phyloP scores from a whole-genome alignment of 64 coral and sea anemone genomes.

The Pocillopora damicornis region DNA sequence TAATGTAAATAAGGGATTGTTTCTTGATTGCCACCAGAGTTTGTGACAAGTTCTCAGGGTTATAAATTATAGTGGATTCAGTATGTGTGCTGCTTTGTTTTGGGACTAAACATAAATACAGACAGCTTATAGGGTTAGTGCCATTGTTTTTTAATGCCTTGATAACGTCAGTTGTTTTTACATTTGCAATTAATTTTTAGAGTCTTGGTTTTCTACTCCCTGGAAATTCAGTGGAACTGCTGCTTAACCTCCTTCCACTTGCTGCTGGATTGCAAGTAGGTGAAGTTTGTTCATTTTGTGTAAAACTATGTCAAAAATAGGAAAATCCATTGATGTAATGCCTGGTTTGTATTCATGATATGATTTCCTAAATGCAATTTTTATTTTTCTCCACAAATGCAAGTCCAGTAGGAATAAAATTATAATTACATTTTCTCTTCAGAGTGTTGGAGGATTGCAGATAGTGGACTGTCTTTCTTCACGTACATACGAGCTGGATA shows the following conservation, averaged over 20 bases:
- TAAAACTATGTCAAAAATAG: not conserved
- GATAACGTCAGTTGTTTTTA: not conserved
- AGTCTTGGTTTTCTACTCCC: constrained; percentile 73
- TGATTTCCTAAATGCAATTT: no score
- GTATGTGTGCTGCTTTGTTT: no score
- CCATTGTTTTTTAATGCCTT: no score
- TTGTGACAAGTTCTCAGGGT: no score
- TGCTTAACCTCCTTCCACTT: constrained; percentile 81
- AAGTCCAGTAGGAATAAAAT: not conserved
- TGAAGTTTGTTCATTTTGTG: not conserved
- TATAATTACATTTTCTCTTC: constrained; percentile 19
- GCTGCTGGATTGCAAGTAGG: constrained; percentile 92
- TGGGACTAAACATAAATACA: no score
- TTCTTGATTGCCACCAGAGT: no score
- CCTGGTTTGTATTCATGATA: no score
- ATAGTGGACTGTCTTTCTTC: constrained; percentile 77
- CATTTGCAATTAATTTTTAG: constrained; percentile 34
- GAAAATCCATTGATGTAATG: no score
- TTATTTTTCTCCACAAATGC: not conserved
- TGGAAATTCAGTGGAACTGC: constrained; percentile 62
- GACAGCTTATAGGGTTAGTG: no score
- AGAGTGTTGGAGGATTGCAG: constrained; percentile 84
- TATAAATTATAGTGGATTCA: no score
- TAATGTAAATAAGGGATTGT: no score
- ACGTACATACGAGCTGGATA: constrained; percentile 90